phyloP scores from a whole-genome alignment of 2,888 invertebrate species.

The Pemphredon lugubris region DNA sequence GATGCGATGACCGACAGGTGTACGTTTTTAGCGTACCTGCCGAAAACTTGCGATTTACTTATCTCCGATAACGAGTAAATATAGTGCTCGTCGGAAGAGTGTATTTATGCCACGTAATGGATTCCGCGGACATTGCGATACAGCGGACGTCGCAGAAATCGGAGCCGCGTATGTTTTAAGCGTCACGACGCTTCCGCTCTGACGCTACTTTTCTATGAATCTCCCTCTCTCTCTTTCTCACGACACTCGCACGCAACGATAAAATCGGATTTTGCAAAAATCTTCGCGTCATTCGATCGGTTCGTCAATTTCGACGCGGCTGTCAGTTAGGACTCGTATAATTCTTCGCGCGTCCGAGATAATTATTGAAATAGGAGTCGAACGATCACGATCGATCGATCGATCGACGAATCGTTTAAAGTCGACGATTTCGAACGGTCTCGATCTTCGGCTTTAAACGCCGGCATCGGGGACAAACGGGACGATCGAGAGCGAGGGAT shows the following conservation, averaged over 20 bases:
- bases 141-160: constrained; percentile 10
- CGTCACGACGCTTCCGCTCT: background rate
- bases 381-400: too few species aligned
- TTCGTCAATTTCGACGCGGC: too few species aligned
- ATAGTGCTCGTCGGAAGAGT: constrained; percentile 1
- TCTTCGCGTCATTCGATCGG: too few species aligned
- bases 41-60: constrained; percentile 1
- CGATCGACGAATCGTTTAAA: background rate
- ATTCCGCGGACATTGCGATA: constrained; percentile 10
- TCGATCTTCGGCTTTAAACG: background rate
- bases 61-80: background rate
- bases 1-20: background rate
- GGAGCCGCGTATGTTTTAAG: background rate
- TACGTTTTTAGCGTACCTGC: background rate
- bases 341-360: too few species aligned
- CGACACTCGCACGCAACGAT: too few species aligned
- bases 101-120: constrained; percentile 14
- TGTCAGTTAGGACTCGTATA: too few species aligned
- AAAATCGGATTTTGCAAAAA: too few species aligned
- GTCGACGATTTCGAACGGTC: background rate
- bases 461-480: too few species aligned
- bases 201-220: background rate
- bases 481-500: background rate
- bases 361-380: too few species aligned
- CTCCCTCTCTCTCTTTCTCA: too few species aligned